Percentiles rank a stretch among this genome's conserved stretches.
Evolutionary conservation across 2,113 vertebrate species (phyloP).

Genomic region (Corythornis madagascariensis): DNA sequence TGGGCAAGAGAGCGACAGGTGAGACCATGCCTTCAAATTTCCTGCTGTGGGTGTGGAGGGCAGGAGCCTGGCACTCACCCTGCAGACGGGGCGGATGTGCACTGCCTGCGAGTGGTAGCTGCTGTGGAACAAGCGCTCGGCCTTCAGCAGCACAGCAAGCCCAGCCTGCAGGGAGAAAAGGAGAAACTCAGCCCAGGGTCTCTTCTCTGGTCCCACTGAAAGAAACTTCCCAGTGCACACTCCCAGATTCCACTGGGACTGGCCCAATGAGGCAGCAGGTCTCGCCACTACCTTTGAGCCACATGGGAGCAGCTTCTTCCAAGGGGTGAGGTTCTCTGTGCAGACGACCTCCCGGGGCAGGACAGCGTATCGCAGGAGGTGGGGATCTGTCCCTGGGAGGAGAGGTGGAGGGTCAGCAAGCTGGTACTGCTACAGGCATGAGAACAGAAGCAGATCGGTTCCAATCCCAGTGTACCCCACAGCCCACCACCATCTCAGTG

Average conservation of each 20-base stretch:
- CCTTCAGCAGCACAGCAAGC: slow-evolving; percentile 92
- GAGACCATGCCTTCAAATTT: neutral
- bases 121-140: slow-evolving; percentile 95
- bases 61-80: slow-evolving; percentile 68
- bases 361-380: slow-evolving; percentile 90
- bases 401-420: neutral
- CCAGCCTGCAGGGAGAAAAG: slow-evolving; percentile 81
- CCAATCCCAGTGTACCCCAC: neutral
- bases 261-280: neutral
- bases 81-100: slow-evolving; percentile 91
- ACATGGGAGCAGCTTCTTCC: slow-evolving; percentile 97
- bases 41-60: neutral
- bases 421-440: neutral
- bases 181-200: neutral
- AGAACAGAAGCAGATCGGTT: neutral
- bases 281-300: slow-evolving; percentile 86
- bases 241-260: fast-evolving
- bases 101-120: slow-evolving; percentile 96
- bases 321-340: slow-evolving; percentile 97
- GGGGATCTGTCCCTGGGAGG: slow-evolving; percentile 86
- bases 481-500: neutral
- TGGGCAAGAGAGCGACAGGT: slow-evolving; percentile 25
- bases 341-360: slow-evolving; percentile 95
- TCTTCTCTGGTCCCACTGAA: neutral
- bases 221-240: fast-evolving